These are phyloP conservation scores for Chaetoderma sp. DNA, from an alignment of 2,888 invertebrate species.

Conservation along the genomic window DNA sequence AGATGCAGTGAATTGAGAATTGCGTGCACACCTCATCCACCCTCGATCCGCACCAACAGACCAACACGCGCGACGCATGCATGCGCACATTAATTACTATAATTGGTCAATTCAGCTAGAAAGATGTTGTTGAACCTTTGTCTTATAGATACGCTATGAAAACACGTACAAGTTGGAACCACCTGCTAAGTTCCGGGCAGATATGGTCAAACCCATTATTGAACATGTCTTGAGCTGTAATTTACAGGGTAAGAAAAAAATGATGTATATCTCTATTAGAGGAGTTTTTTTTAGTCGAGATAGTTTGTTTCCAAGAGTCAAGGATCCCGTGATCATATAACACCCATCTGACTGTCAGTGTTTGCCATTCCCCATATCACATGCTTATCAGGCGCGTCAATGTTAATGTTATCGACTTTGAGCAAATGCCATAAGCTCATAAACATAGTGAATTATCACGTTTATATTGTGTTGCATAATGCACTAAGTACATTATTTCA, in stretches of 20 bases:
- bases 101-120: too few relatives aligned
- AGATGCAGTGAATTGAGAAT: too few relatives aligned
- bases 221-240: slow-evolving; percentile 42
- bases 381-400: background rate
- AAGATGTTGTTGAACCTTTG: too few relatives aligned
- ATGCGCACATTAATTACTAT: too few relatives aligned
- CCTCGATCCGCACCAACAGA: too few relatives aligned
- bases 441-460: too few relatives aligned
- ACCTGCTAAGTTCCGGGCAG: slow-evolving; percentile 45
- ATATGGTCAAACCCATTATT: slow-evolving; percentile 48
- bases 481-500: too few relatives aligned
- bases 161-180: slow-evolving; percentile 54
- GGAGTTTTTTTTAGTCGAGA: background rate
- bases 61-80: too few relatives aligned
- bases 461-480: too few relatives aligned
- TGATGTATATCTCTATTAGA: background rate
- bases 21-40: too few relatives aligned
- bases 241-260: slow-evolving; percentile 39
- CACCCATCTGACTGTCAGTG: background rate
- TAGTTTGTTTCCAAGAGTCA: background rate
- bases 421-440: too few relatives aligned
- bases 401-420: too few relatives aligned
- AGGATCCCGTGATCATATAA: background rate
- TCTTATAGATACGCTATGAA: slow-evolving; percentile 46
- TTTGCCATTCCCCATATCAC: background rate